A percentile compares a stretch with the other conserved stretches of the same genome.
These are phyloP conservation scores for Sebastes jordani DNA, from an alignment of 2,797 vertebrate species.

Conservation along the genomic window DNA sequence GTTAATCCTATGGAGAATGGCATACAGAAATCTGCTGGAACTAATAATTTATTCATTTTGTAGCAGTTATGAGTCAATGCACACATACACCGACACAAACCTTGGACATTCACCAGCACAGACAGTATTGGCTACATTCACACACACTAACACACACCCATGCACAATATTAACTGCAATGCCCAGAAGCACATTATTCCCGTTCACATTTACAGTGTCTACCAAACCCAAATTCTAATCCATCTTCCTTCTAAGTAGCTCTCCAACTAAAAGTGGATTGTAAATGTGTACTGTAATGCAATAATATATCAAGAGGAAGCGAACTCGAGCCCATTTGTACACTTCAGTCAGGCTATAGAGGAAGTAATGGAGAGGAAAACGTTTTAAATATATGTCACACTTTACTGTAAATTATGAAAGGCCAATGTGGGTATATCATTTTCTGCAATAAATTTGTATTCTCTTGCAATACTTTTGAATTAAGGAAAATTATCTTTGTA, in stretches of 20 bases:
- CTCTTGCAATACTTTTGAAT: background rate
- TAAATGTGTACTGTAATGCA: background rate
- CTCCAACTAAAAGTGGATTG: background rate
- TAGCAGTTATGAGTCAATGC: background rate
- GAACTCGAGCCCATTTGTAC: background rate
- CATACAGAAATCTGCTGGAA: background rate
- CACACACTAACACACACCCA: background rate
- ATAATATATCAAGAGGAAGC: background rate
- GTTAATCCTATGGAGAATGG: background rate
- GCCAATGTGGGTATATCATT: background rate
- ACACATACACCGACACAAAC: background rate
- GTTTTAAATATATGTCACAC: background rate
- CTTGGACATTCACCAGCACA: background rate
- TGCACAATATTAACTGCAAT: background rate
- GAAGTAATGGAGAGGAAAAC: slow-evolving; percentile 8
- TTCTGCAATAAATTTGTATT: background rate
- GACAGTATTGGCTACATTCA: background rate
- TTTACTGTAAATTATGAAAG: slow-evolving; percentile 7
- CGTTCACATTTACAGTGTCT: background rate
- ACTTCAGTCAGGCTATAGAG: background rate
- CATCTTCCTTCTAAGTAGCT: background rate
- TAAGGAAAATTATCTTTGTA: background rate
- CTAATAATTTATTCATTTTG: background rate
- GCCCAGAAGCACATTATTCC: background rate
- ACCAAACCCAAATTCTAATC: background rate